Conservation (phyloP, 2,113 vertebrate genomes). For the Phylloscopus trochilus region DNA sequence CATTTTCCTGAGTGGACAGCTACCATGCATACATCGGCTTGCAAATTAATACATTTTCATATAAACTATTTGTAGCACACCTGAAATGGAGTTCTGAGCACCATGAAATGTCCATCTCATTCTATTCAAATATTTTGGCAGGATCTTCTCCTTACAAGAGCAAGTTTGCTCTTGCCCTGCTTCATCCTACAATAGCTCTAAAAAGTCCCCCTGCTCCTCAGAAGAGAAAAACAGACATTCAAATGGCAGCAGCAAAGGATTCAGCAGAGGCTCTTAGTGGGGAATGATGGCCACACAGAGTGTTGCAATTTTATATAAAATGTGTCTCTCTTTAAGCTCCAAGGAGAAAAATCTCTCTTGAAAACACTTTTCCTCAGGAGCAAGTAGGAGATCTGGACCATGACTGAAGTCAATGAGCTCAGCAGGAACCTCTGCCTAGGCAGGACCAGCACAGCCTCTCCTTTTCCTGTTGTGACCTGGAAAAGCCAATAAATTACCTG, state of each 20-base stretch:
- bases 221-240: fast-evolving
- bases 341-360: not conserved
- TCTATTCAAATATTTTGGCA: not conserved
- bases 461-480: not conserved
- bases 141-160: not conserved
- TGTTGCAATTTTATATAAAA: not conserved
- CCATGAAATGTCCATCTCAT: not conserved
- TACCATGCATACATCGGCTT: not conserved
- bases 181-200: not conserved
- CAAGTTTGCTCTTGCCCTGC: not conserved
- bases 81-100: not conserved
- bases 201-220: fast-evolving
- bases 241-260: not conserved
- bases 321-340: not conserved
- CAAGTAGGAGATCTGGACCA: not conserved
- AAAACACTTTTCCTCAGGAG: not conserved
- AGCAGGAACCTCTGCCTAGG: not conserved
- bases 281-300: not conserved
- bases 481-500: not conserved
- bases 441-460: not conserved
- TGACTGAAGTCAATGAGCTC: not conserved
- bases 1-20: not conserved
- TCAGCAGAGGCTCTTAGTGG: not conserved
- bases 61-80: not conserved
- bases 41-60: not conserved